Evolutionary conservation across 1,140 invertebrate species (phyloP), one percentile per base, ranked within the genome.

Genomic region (Lepidostoma basale): DNA sequence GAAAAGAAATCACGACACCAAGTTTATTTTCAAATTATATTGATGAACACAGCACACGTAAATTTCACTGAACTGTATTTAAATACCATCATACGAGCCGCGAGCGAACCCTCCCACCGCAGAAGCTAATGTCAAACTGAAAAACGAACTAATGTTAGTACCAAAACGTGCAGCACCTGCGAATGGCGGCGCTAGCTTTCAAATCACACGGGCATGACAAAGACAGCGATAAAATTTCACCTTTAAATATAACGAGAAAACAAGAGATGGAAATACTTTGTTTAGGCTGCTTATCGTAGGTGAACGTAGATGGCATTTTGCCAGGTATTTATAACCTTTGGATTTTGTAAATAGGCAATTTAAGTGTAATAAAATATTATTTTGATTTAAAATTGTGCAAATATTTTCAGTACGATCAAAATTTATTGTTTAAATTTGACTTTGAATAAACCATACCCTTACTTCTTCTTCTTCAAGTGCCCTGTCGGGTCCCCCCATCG

Each of bases 141-240:
- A 8, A 23, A 49, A 9, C 10, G 33, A 2, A n/a, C 33, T 9
- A 36, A 9, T 5, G 23, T 23, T 49, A 49, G 45, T 49, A 23
- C 45, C 28, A 28, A 56, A 30, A 16, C n/a, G n/a, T 30, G 25
- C 33, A 33, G 28, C 52, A 56, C 52, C 52, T 56, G 52, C 52
- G 52, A 56, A 56, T 28, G 52, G 28, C 28, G 52, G 52, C 52
- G 52, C 52, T 56, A 56, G 45, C 52, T 30, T 30, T 30, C 52
- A 56, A 56, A 56, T 22, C 52, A 16, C 20, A 56, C 52, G 52
- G 52, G 9, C n/a, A n/a, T n/a, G n/a, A n/a, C n/a, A n/a, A n/a
- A n/a, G n/a, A n/a, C n/a, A n/a, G n/a, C n/a, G n/a, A n/a, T n/a
- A n/a, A n/a, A n/a, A n/a, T n/a, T n/a, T n/a, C n/a, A n/a, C n/a